Base-by-base conservation (phyloP, 2,113 vertebrate species). In the Equus quagga region DNA sequence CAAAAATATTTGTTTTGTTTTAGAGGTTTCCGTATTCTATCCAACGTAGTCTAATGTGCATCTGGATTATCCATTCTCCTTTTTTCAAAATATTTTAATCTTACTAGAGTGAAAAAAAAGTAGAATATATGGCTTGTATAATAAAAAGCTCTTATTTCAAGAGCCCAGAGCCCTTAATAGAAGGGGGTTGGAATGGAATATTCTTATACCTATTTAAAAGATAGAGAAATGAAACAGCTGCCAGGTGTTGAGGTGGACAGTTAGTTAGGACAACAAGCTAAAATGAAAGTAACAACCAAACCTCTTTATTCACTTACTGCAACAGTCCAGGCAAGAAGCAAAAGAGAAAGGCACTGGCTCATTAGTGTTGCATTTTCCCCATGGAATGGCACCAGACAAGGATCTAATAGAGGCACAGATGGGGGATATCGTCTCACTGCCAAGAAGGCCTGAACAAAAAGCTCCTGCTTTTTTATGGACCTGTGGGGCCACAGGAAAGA, bases 21-120 rank as follows among this genome's bases (percentile, higher is more conserved):
- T 62, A 90, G 54, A 86, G 26, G 1, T 76, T 95, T 92, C 44
- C 93, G 0, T 89, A 95, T 91, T 89, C 64, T 95, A 84, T 21
- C 17, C 36, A 95, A 91, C 78, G 2, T 78, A 93, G 28, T 96
- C 79, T 86, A 44, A 26, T 92, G 44, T 85, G 94, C n/a, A 44
- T 91, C 92, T 31, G 5, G 3, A 89, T 78, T 64, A 58, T 79
- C 21, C 56, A 82, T 67, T 90, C 64, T 87, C 26, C 49, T 81
- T 95, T 91, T 87, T 97, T 90, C 54, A 69, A 93, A 96, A 82
- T 92, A 96, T 72, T 75, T 58, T 33, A 93, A 97, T 97, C 67
- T 82, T 90, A 36, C 64, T 87, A 90, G 46, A 89, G n/a, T 65
- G 33, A 64, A 92, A 88, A 33, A 94, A 94, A 83, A 58, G 11